Evolutionary conservation across 2,888 invertebrate genomes (phyloP).

Genomic region (Epicampocera succincta): DNA sequence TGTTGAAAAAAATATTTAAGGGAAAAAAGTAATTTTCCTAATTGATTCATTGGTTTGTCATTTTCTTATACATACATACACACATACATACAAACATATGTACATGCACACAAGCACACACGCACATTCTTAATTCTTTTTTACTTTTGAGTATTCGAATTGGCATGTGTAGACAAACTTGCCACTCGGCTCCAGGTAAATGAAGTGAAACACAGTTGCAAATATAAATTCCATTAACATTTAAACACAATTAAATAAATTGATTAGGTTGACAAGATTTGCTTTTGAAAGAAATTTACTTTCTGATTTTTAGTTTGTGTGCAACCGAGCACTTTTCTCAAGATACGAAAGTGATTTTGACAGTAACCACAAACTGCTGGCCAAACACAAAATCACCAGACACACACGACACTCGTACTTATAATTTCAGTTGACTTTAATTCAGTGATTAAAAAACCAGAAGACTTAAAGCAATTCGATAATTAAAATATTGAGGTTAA

Average conservation of each 20-base stretch:
- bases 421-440: slow-evolving; percentile 28
- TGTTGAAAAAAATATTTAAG: slow-evolving; percentile 9
- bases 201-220: not conserved
- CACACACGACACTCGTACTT: not conserved
- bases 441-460: slow-evolving; percentile 34
- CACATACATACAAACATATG: not conserved
- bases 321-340: not conserved
- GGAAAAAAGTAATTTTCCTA: slow-evolving; percentile 71
- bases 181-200: not conserved
- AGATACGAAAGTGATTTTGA: slow-evolving; percentile 4
- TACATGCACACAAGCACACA: too few species aligned
- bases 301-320: slow-evolving; percentile 16
- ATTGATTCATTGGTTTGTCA: slow-evolving; percentile 71
- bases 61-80: slow-evolving; percentile 29
- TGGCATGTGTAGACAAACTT: not conserved
- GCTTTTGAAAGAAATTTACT: not conserved
- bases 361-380: slow-evolving; percentile 60
- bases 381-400: slow-evolving; percentile 37
- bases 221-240: not conserved
- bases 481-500: slow-evolving; percentile 52
- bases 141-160: too few species aligned
- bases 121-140: too few species aligned
- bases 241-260: slow-evolving; percentile 41
- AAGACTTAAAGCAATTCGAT: slow-evolving; percentile 49
- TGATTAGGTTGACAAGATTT: slow-evolving; percentile 52